phyloP scores from a whole-genome alignment of 2,888 invertebrate genomes.

The Loripinus fragilis region DNA sequence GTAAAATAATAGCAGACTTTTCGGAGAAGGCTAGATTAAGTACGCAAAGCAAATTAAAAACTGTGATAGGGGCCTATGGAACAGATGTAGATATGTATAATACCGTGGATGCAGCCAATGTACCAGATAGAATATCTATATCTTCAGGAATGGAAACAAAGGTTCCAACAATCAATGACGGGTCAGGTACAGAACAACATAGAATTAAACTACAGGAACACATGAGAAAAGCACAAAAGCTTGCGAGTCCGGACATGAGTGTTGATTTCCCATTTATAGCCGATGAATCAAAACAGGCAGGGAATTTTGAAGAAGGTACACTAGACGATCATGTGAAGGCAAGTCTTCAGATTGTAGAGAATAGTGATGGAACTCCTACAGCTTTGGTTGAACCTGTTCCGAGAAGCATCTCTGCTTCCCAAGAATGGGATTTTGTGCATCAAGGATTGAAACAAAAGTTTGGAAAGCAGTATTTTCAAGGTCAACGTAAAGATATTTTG shows the following conservation, averaged over 20 bases:
- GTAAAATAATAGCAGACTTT: constrained; percentile 57
- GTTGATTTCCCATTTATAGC: constrained; percentile 61
- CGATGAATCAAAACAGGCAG: constrained; percentile 44
- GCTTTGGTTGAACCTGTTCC: constrained; percentile 14
- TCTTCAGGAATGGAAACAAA: not conserved
- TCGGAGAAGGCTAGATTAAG: constrained; percentile 31
- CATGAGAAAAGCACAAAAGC: constrained; percentile 37
- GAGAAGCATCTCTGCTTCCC: constrained; percentile 39
- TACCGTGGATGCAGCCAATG: not conserved
- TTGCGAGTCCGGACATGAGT: constrained; percentile 13
- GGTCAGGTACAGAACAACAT: constrained; percentile 28
- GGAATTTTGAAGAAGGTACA: constrained; percentile 59
- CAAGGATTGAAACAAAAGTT: constrained; percentile 60
- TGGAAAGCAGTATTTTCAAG: constrained; percentile 67
- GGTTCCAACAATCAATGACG: not conserved
- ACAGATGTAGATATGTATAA: not conserved
- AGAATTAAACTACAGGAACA: constrained; percentile 45
- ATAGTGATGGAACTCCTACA: constrained; percentile 33
- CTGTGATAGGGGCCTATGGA: constrained; percentile 23
- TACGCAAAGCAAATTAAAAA: constrained; percentile 39
- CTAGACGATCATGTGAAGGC: constrained; percentile 69
- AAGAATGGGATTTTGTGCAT: constrained; percentile 71
- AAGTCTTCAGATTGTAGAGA: constrained; percentile 61
- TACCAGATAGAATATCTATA: not conserved
- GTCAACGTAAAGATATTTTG: constrained; percentile 63